Conservation (phyloP, 2,888 invertebrate genomes). For the Apeira syringaria region DNA sequence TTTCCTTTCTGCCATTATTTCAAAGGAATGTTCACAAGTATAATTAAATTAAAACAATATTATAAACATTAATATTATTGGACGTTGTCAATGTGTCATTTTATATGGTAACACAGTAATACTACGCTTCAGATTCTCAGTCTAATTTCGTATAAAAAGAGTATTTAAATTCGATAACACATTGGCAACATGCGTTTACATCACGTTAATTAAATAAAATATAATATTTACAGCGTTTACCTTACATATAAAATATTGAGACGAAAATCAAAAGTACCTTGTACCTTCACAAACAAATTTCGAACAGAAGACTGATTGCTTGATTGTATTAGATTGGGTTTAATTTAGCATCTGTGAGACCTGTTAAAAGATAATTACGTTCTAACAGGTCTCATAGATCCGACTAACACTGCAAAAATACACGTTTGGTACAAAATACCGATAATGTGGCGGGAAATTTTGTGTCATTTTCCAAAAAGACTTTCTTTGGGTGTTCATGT, state of each 20-base stretch:
- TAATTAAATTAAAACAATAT: slow-evolving; percentile 13
- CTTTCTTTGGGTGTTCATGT: too few relatives aligned
- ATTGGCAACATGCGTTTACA: slow-evolving; percentile 62
- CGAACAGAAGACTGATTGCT: too few relatives aligned
- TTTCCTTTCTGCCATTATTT: slow-evolving; percentile 13
- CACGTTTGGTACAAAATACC: too few relatives aligned
- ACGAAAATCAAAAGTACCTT: too few relatives aligned
- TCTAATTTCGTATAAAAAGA: slow-evolving; percentile 26
- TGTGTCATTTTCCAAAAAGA: too few relatives aligned
- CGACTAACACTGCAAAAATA: too few relatives aligned
- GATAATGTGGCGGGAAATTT: too few relatives aligned
- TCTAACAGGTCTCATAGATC: too few relatives aligned
- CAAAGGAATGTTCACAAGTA: slow-evolving; percentile 18
- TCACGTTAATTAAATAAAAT: slow-evolving; percentile 19
- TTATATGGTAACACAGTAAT: slow-evolving; percentile 30
- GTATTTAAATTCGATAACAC: slow-evolving; percentile 44
- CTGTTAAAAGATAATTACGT: too few relatives aligned
- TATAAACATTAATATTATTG: slow-evolving; percentile 22
- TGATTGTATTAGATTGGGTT: too few relatives aligned
- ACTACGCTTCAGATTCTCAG: slow-evolving; percentile 25
- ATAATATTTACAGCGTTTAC: slow-evolving; percentile 17
- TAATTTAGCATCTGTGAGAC: too few relatives aligned
- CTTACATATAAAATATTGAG: slow-evolving; percentile 8
- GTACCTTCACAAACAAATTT: too few relatives aligned
- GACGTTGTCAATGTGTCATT: slow-evolving; percentile 67